Evolutionary conservation across 2,888 invertebrate genomes (phyloP).

Genomic region (Apodemia mormo): DNA sequence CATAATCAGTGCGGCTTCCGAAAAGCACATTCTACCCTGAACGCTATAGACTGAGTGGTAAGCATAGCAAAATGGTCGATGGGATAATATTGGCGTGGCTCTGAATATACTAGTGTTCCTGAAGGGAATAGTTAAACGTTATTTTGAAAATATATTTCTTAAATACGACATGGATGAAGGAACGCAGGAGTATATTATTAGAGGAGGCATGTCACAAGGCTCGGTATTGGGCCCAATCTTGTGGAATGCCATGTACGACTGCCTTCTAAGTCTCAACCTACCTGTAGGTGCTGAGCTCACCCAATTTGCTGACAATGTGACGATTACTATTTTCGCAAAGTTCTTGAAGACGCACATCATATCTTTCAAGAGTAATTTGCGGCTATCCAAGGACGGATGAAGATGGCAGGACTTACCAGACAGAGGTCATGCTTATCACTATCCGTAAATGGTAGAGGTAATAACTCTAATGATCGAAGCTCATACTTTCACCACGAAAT

Average conservation of each 20-base stretch:
- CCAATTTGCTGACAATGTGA: too few relatives aligned
- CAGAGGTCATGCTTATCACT: not conserved
- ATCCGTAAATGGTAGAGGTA: not conserved
- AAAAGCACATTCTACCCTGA: not conserved
- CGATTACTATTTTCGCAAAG: too few relatives aligned
- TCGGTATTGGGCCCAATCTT: not conserved
- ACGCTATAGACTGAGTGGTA: not conserved
- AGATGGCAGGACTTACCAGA: not conserved
- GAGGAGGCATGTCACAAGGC: not conserved
- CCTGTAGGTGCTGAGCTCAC: not conserved
- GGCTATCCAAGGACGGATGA: not conserved
- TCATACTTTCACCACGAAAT: too few relatives aligned
- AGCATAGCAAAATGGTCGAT: not conserved
- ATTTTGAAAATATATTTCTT: not conserved
- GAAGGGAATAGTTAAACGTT: not conserved
- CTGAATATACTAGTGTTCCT: not conserved
- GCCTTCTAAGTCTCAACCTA: not conserved
- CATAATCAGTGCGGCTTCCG: not conserved
- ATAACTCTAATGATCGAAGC: too few relatives aligned
- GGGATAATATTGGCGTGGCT: not conserved
- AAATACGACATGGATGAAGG: not conserved
- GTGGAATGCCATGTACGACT: not conserved
- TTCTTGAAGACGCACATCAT: not conserved
- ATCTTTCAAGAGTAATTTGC: not conserved
- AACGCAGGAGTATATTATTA: not conserved